Conservation (phyloP, 2,113 vertebrate genomes). For the Menidia beryllina region DNA sequence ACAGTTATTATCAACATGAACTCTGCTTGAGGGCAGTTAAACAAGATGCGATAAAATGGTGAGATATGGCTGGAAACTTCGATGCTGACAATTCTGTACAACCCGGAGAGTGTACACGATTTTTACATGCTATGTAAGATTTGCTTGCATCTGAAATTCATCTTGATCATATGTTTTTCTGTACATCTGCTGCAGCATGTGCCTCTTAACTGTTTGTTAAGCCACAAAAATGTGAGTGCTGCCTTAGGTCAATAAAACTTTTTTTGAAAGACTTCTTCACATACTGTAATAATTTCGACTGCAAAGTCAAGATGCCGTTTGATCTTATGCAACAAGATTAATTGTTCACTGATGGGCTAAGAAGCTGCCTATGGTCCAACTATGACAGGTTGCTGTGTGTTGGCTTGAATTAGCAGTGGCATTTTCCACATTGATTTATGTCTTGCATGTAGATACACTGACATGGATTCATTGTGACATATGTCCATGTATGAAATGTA, state of each 20-base stretch:
- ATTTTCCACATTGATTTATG: constrained; percentile 63
- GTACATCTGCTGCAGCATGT: constrained; percentile 40
- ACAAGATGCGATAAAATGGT: constrained; percentile 42
- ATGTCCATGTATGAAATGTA: constrained; percentile 40
- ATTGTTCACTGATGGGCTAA: constrained; percentile 71
- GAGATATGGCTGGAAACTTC: constrained; percentile 51
- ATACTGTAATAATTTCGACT: constrained; percentile 76
- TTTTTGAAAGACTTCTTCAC: constrained; percentile 53
- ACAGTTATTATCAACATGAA: constrained; percentile 65
- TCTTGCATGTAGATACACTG: constrained; percentile 51
- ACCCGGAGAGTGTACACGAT: neutral
- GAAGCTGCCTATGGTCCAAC: constrained; percentile 55
- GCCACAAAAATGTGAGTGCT: constrained; percentile 53
- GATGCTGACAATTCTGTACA: constrained; percentile 49
- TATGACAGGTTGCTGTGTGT: constrained; percentile 74
- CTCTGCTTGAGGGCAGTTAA: constrained; percentile 59
- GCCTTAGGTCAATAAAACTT: constrained; percentile 64
- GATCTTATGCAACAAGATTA: constrained; percentile 74
- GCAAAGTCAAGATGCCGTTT: constrained; percentile 67
- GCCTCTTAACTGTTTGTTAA: constrained; percentile 53
- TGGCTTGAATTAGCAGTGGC: constrained; percentile 63
- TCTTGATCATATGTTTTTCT: constrained; percentile 46
- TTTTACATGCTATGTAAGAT: constrained; percentile 25
- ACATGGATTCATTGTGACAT: constrained; percentile 56
- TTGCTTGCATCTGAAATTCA: constrained; percentile 37